Evolutionary conservation across 2,888 invertebrate species (phyloP).

Genomic region (Amphiduros pacificus): DNA sequence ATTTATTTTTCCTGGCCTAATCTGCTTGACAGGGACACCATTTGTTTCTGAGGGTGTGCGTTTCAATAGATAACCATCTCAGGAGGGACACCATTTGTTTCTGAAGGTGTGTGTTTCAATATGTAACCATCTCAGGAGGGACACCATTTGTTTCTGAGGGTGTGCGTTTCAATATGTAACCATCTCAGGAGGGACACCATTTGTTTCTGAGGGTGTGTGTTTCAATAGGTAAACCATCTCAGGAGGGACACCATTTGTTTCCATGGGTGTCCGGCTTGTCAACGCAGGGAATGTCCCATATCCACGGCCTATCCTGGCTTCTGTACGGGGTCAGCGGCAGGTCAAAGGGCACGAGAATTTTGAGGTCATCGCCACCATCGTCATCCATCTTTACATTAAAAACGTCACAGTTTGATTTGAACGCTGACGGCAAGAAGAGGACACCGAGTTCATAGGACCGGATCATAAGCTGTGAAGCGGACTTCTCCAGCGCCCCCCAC

Average conservation of each 20-base stretch:
- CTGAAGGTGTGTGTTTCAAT: no score
- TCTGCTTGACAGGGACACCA: no score
- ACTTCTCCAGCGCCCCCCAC: conserved; percentile 78
- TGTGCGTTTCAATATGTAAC: no score
- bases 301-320: conserved; percentile 54
- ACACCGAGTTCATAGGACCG: conserved; percentile 92
- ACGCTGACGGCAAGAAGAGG: conserved; percentile 82
- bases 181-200: no score
- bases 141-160: no score
- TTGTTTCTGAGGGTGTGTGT: no score
- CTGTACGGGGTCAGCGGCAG: conserved; percentile 76
- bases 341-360: conserved; percentile 81
- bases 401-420: not conserved
- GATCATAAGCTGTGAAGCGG: conserved; percentile 67
- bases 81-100: no score
- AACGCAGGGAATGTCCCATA: conserved; percentile 53
- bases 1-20: no score
- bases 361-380: conserved; percentile 51
- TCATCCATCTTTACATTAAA: not conserved
- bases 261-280: conserved; percentile 54
- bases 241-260: conserved; percentile 53
- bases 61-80: no score
- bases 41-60: no score
- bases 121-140: no score
- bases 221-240: no score